Evolutionary conservation across 2,797 vertebrate species (phyloP).

Genomic region (Coranthus polyacanthus): DNA sequence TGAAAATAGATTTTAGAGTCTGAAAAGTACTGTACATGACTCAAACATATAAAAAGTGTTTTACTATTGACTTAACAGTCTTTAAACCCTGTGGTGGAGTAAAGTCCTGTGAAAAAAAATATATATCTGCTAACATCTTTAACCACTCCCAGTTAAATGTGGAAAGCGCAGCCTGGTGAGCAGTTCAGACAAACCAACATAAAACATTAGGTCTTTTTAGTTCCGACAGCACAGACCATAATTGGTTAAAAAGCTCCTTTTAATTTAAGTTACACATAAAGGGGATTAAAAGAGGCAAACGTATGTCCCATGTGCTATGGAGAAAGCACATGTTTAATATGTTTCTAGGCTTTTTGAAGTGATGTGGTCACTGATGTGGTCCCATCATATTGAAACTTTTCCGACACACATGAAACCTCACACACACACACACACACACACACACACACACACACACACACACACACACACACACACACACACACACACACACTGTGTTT

Average conservation of each 20-base stretch:
- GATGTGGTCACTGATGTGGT: conserved; percentile 55
- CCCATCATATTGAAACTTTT: conserved; percentile 58
- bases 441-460: no score
- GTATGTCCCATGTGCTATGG: conserved; percentile 10
- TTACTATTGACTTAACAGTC: conserved; percentile 35
- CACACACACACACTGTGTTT: conserved; percentile 6
- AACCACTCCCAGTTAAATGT: conserved; percentile 40
- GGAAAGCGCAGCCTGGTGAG: not conserved
- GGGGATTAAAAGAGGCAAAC: conserved; percentile 18
- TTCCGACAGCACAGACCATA: conserved; percentile 33
- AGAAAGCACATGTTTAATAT: conserved; percentile 5
- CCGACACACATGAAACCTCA: not conserved
- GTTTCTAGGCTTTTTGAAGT: conserved; percentile 42
- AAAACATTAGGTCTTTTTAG: conserved; percentile 43
- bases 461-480: no score
- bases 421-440: no score
- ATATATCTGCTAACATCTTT: conserved; percentile 14
- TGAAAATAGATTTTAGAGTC: conserved; percentile 1
- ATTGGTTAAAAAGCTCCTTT: conserved; percentile 49
- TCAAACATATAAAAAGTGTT: conserved; percentile 36
- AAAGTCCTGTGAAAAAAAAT: conserved; percentile 21
- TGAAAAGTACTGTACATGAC: conserved; percentile 13
- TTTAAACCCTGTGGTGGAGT: conserved; percentile 29
- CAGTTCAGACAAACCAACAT: conserved; percentile 62
- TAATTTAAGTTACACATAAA: conserved; percentile 49